Conservation (phyloP, 2,797 vertebrate species). For the Staurois parvus region DNA sequence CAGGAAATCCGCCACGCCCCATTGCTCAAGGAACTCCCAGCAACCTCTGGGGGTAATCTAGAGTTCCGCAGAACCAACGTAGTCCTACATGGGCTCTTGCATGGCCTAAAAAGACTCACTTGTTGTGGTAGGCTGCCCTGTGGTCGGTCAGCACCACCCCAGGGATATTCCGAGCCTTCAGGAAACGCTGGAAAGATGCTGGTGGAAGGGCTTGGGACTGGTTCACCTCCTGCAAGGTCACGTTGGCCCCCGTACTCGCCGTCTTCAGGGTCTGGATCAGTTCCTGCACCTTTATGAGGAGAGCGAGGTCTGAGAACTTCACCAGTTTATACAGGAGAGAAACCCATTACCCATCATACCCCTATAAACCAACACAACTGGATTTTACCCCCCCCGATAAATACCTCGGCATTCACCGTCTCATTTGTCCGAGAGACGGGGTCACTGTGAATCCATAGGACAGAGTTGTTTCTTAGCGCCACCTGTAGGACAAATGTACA, state of each 20-base stretch:
- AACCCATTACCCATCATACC: background rate
- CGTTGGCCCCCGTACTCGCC: conserved; percentile 37
- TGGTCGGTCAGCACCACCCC: conserved; percentile 90
- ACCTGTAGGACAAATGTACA: conserved; percentile 76
- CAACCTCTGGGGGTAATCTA: too few species aligned
- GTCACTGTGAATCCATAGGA: conserved; percentile 91
- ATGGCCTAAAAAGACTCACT: conserved; percentile 67
- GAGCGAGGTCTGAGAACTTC: background rate
- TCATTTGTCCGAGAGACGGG: conserved; percentile 83
- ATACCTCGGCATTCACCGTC: conserved; percentile 79
- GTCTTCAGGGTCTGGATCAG: conserved; percentile 68
- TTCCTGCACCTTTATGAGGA: conserved; percentile 74
- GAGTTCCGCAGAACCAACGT: too few species aligned
- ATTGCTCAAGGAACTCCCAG: too few species aligned
- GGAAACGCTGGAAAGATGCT: conserved; percentile 93
- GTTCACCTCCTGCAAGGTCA: conserved; percentile 69
- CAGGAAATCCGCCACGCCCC: too few species aligned
- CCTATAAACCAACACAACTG: too few species aligned
- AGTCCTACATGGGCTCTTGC: too few species aligned
- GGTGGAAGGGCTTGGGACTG: conserved; percentile 87
- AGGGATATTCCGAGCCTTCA: conserved; percentile 81
- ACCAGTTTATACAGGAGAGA: background rate
- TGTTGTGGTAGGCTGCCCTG: conserved; percentile 78
- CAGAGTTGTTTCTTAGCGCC: conserved; percentile 73
- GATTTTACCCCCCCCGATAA: background rate